These are phyloP conservation scores for Poecilia picta DNA, from an alignment of 2,797 vertebrate genomes.

Conservation along the genomic window DNA sequence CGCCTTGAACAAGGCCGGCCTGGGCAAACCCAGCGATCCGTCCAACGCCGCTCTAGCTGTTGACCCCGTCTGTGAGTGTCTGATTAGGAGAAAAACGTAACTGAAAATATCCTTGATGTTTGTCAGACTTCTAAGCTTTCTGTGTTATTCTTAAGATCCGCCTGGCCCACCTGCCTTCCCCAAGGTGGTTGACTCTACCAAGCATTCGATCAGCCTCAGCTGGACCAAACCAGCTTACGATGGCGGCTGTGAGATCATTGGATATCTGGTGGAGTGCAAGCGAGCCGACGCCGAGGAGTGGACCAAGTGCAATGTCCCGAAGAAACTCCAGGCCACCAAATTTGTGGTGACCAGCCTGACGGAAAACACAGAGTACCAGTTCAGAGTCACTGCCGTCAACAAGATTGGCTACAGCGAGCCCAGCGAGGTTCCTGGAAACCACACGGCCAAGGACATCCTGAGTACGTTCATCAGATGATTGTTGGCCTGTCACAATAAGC, in stretches of 20 bases:
- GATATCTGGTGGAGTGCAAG: constrained; percentile 95
- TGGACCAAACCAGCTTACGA: constrained; percentile 98
- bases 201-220: constrained; percentile 89
- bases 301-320: constrained; percentile 94
- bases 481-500: no score
- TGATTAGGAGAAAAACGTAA: background rate
- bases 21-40: constrained; percentile 94
- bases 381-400: constrained; percentile 93
- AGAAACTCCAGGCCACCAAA: constrained; percentile 91
- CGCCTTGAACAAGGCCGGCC: constrained; percentile 95
- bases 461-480: constrained; percentile 80
- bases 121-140: background rate
- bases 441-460: constrained; percentile 92
- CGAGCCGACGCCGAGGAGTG: constrained; percentile 89
- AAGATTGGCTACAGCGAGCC: constrained; percentile 96
- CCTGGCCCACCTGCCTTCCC: constrained; percentile 97
- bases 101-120: background rate
- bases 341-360: constrained; percentile 90
- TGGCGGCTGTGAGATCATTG: constrained; percentile 96
- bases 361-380: constrained; percentile 92
- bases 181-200: constrained; percentile 93
- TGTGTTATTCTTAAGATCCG: constrained; percentile 84
- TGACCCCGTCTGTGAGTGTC: constrained; percentile 94
- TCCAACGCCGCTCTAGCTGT: constrained; percentile 89
- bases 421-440: constrained; percentile 95